phyloP scores from a whole-genome alignment of 2,113 vertebrate species.

The Caranx melampygus region DNA sequence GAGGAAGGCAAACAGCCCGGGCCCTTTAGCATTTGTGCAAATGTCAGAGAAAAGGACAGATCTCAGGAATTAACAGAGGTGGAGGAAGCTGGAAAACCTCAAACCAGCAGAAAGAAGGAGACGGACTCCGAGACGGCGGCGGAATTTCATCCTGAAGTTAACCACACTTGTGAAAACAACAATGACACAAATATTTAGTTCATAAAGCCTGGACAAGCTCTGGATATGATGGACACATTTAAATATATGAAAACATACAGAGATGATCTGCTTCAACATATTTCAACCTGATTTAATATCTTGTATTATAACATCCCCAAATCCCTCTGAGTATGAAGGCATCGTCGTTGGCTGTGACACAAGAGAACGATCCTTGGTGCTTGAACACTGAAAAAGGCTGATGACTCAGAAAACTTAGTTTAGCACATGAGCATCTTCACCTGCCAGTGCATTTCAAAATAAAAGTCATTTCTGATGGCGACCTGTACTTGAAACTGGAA shows the following conservation, averaged over 20 bases:
- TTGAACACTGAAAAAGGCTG: too few relatives aligned
- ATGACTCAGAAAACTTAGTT: too few relatives aligned
- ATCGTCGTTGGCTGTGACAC: too few relatives aligned
- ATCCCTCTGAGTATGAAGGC: too few relatives aligned
- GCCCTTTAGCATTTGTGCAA: conserved; percentile 73
- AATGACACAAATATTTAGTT: conserved; percentile 22
- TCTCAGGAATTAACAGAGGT: conserved; percentile 60
- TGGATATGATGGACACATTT: background rate
- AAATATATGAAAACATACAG: too few relatives aligned
- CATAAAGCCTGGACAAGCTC: background rate
- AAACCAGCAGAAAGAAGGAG: conserved; percentile 22
- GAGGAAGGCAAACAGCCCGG: conserved; percentile 67
- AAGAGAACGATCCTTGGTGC: too few relatives aligned
- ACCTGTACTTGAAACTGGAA: too few relatives aligned
- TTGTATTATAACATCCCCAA: too few relatives aligned
- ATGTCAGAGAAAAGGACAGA: conserved; percentile 76
- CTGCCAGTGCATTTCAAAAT: too few relatives aligned
- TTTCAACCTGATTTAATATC: background rate
- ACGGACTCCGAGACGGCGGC: background rate
- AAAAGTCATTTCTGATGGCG: too few relatives aligned
- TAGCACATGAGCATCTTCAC: too few relatives aligned
- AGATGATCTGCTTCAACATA: background rate
- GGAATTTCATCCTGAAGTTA: background rate
- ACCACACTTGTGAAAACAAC: conserved; percentile 14
- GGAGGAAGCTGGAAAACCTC: conserved; percentile 9